Conservation (phyloP, 1,140 invertebrate genomes). For the Trissolcus basalis region DNA sequence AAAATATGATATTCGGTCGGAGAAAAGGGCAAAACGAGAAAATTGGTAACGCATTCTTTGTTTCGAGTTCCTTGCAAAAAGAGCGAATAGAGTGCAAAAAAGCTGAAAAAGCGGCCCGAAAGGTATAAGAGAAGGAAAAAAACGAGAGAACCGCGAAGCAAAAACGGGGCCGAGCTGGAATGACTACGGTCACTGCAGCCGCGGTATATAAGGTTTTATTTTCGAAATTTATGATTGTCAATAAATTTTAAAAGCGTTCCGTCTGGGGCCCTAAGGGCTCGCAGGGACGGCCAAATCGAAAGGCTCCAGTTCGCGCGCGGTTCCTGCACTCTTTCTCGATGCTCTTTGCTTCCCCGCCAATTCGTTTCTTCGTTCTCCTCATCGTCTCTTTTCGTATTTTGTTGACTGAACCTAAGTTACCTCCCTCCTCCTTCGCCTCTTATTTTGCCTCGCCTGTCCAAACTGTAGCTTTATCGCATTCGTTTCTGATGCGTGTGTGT, state of each 20-base stretch:
- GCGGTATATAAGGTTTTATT: conserved; percentile 77
- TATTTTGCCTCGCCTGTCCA: conserved; percentile 46
- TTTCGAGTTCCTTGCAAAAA: conserved; percentile 71
- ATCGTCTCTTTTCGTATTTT: conserved; percentile 52
- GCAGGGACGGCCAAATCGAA: conserved; percentile 73
- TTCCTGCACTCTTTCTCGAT: conserved; percentile 48
- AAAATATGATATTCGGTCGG: background rate
- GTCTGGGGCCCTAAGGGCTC: conserved; percentile 76
- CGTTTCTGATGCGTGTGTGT: conserved; percentile 49
- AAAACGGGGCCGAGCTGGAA: conserved; percentile 49
- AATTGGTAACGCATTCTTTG: conserved; percentile 74
- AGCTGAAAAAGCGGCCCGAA: conserved; percentile 20
- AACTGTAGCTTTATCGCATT: conserved; percentile 49
- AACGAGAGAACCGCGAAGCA: conserved; percentile 58
- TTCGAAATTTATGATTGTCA: conserved; percentile 78
- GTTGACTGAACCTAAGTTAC: conserved; percentile 50
- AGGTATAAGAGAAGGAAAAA: conserved; percentile 61
- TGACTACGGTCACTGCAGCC: conserved; percentile 62
- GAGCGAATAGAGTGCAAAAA: conserved; percentile 61
- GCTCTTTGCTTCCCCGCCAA: conserved; percentile 45
- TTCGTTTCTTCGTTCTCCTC: conserved; percentile 57
- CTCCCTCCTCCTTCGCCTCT: conserved; percentile 27
- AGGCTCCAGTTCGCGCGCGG: conserved; percentile 61
- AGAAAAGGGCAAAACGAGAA: conserved; percentile 63
- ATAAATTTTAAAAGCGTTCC: conserved; percentile 78